A percentile compares a stretch with the other conserved stretches of the same genome.
phyloP scores from a whole-genome alignment of 2,797 vertebrate genomes.

The Euthynnus affinis region DNA sequence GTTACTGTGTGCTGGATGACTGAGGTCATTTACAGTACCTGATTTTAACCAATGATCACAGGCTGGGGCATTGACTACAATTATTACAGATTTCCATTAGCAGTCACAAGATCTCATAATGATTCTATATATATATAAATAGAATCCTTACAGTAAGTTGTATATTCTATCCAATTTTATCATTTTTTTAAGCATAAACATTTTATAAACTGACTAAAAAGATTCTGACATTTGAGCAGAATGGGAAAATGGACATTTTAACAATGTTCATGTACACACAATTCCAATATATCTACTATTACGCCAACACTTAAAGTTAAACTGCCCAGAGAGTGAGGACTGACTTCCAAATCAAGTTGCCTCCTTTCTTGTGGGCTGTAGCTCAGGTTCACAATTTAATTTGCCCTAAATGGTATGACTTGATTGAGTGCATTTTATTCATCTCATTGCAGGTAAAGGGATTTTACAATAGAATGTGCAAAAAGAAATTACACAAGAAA shows the following conservation, averaged over 20 bases:
- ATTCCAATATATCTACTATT: background rate
- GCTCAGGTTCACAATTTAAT: background rate
- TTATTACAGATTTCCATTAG: slow-evolving; percentile 19
- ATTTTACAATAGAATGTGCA: background rate
- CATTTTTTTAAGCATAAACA: background rate
- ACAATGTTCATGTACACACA: background rate
- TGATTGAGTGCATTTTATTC: background rate
- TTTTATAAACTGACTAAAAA: background rate
- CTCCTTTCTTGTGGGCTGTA: background rate
- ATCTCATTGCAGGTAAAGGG: background rate
- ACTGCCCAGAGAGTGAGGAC: background rate
- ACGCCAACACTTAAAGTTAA: too few species aligned
- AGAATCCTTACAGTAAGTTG: background rate
- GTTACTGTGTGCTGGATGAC: slow-evolving; percentile 23
- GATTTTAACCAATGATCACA: slow-evolving; percentile 15
- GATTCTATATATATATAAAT: background rate
- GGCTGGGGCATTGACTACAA: background rate
- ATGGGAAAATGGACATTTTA: background rate
- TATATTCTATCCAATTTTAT: background rate
- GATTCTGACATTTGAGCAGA: background rate
- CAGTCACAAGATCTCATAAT: background rate
- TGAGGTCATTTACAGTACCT: slow-evolving; percentile 21
- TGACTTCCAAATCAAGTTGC: background rate
- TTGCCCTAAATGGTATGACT: background rate
- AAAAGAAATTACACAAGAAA: background rate